Evolutionary conservation across 2,797 vertebrate genomes (phyloP).

Genomic region (Phoxinus dragarum): DNA sequence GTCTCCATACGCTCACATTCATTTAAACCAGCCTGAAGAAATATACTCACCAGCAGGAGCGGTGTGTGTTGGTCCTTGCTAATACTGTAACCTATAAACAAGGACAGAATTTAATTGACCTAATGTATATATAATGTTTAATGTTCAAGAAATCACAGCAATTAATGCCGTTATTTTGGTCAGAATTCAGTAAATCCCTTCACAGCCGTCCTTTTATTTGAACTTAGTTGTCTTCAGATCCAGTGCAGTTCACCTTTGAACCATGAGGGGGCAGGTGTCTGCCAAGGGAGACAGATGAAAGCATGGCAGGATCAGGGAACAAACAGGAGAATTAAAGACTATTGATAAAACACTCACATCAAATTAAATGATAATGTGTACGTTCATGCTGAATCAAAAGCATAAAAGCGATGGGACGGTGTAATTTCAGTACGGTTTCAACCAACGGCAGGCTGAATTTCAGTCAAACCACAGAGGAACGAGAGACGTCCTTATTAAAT

Average conservation of each 20-base stretch:
- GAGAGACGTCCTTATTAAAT: slow-evolving; percentile 26
- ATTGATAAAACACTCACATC: slow-evolving; percentile 10
- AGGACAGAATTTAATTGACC: slow-evolving; percentile 7
- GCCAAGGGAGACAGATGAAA: slow-evolving; percentile 57
- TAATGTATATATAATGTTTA: background rate
- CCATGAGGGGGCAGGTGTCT: slow-evolving; percentile 74
- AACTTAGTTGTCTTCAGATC: slow-evolving; percentile 45
- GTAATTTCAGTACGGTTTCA: slow-evolving; percentile 15
- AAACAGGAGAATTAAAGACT: slow-evolving; percentile 26
- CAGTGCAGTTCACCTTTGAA: slow-evolving; percentile 54
- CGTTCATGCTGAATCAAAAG: slow-evolving; percentile 25
- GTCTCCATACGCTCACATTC: slow-evolving; percentile 52
- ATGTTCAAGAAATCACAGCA: background rate
- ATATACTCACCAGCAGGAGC: slow-evolving; percentile 31
- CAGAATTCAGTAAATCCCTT: background rate
- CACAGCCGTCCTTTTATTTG: background rate
- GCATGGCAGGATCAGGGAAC: slow-evolving; percentile 40
- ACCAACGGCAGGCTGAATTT: slow-evolving; percentile 13
- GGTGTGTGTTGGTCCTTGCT: background rate
- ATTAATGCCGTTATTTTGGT: background rate
- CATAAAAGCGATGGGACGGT: slow-evolving; percentile 2
- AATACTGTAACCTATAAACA: slow-evolving; percentile 13
- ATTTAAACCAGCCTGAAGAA: slow-evolving; percentile 49
- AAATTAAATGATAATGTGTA: slow-evolving; percentile 5
- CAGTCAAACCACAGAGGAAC: slow-evolving; percentile 11